Conservation (phyloP, 2,113 vertebrate genomes). For the Chamaea fasciata region DNA sequence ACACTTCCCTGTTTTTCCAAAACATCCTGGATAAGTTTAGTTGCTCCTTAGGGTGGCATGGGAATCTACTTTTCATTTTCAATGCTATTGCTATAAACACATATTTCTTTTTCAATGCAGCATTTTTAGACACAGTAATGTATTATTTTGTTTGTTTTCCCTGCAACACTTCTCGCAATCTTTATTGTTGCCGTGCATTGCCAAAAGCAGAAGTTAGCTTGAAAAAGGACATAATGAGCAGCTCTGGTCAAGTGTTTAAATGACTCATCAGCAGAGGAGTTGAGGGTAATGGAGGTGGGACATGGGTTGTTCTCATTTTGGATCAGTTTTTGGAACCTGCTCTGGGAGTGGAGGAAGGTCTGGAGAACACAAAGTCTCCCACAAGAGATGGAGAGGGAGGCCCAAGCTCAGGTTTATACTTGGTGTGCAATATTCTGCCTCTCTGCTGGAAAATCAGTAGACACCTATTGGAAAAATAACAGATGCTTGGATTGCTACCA, state of each 20-base stretch:
- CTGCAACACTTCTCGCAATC: background rate
- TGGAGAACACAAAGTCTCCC: background rate
- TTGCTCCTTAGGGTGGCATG: background rate
- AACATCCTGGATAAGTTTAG: background rate
- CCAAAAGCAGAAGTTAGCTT: constrained; percentile 24
- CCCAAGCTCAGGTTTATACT: background rate
- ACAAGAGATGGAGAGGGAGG: background rate
- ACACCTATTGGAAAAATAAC: background rate
- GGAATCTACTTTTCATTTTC: background rate
- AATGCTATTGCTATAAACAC: background rate
- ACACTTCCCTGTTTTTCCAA: background rate
- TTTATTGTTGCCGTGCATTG: background rate
- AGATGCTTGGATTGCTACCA: background rate
- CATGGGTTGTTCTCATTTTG: background rate
- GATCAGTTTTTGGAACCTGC: background rate
- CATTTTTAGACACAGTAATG: background rate
- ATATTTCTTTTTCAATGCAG: background rate
- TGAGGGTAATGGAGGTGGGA: background rate
- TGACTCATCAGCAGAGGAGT: constrained; percentile 6
- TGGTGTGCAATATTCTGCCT: background rate
- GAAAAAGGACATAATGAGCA: background rate
- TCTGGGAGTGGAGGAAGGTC: background rate
- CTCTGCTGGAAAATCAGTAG: background rate
- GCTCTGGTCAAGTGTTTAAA: constrained; percentile 1
- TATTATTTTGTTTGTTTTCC: background rate